A percentile compares a stretch with the other conserved stretches of the same genome.
These are phyloP conservation scores for Aphidius gifuensis DNA, from an alignment of 1,140 invertebrate genomes.

Conservation along the genomic window DNA sequence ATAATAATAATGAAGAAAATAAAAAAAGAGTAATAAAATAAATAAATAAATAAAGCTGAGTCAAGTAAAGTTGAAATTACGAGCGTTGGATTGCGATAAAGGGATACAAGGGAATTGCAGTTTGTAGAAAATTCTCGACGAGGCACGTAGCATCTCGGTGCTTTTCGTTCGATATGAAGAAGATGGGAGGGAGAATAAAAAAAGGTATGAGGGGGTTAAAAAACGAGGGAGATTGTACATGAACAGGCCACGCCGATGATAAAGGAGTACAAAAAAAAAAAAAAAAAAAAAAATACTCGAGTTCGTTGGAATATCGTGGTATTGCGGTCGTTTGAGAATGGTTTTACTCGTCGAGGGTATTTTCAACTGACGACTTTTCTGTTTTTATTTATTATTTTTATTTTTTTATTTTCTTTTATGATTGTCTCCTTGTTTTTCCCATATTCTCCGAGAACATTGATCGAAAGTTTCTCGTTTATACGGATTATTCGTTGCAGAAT, in stretches of 20 bases:
- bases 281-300: neutral
- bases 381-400: too few relatives aligned
- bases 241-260: too few relatives aligned
- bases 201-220: conserved; percentile 12
- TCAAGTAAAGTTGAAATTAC: conserved; percentile 41
- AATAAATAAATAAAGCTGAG: conserved; percentile 35
- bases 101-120: conserved; percentile 36
- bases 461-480: neutral
- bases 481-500: neutral
- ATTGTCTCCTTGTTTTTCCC: too few relatives aligned
- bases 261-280: neutral
- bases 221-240: neutral
- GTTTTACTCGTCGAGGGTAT: too few relatives aligned
- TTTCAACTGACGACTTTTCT: too few relatives aligned
- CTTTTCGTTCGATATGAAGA: conserved; percentile 16
- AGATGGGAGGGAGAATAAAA: neutral
- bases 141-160: conserved; percentile 19
- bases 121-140: conserved; percentile 10
- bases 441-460: too few relatives aligned
- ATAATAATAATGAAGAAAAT: neutral
- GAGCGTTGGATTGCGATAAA: conserved; percentile 35
- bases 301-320: neutral
- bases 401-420: too few relatives aligned
- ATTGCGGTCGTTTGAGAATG: neutral
- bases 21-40: conserved; percentile 18